These are phyloP conservation scores for Notoglanidium macrostoma DNA, from an alignment of 2,797 vertebrate species.

Conservation along the genomic window DNA sequence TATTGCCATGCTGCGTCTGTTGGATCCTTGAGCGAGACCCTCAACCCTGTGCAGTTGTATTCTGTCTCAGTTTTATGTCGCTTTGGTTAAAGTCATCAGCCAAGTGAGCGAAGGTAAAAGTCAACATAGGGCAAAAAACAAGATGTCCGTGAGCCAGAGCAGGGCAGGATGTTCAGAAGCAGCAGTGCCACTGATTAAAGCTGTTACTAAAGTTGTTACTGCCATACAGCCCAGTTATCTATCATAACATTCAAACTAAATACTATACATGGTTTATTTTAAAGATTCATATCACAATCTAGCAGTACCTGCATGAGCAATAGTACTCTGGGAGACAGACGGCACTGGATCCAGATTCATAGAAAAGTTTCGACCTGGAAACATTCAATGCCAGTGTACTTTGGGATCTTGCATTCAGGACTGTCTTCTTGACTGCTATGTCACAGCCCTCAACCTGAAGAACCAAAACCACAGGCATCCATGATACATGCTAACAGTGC, in stretches of 20 bases:
- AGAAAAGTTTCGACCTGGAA: no score
- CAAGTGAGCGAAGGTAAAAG: not conserved
- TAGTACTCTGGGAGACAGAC: no score
- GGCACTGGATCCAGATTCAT: no score
- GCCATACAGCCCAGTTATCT: not conserved
- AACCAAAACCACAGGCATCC: no score
- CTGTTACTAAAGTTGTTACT: no score
- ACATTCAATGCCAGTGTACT: no score
- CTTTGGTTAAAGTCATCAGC: not conserved
- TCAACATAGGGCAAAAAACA: not conserved
- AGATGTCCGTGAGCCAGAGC: not conserved
- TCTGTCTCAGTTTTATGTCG: not conserved
- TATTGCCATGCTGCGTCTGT: not conserved
- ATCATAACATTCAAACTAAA: not conserved
- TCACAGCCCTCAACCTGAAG: no score
- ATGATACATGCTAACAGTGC: not conserved
- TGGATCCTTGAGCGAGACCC: not conserved
- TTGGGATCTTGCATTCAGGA: no score
- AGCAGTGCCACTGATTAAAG: not conserved
- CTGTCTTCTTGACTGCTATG: no score
- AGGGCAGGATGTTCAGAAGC: not conserved
- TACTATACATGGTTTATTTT: not conserved
- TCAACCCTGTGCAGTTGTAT: not conserved
- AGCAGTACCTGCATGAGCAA: not conserved
- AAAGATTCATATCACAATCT: not conserved